Evolutionary conservation across 2,888 invertebrate species (phyloP), one percentile per base, ranked within the genome.

Genomic region (Pristionchus fissidentatus): DNA sequence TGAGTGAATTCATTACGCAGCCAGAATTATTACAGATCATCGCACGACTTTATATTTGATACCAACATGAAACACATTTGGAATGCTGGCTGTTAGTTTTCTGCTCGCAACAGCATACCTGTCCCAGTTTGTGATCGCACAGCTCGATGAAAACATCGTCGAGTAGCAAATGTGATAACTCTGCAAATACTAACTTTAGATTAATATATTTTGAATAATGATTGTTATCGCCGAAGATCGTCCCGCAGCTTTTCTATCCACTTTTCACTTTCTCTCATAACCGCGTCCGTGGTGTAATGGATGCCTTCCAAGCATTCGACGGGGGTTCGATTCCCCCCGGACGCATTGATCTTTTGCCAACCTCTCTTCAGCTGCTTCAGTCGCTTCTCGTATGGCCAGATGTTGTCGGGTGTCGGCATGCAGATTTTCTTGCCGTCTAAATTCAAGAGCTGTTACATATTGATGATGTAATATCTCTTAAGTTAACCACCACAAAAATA

Each of bases 101-200:
- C 13, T 62, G 66, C 13, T 62, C 32, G 8, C 5, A 32, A 29
- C 52, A 5, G 38, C 35, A 75, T 86, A n/a, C 90, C 91, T 90
- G 90, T 13, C 91, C 91, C 22, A 91, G 87, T 55, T 90, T 90
- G 79, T 86, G 87, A 75, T 91, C 91, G 5, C 90, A 90, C 22
- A 91, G 84, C 84, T 91, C 91, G 52, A 91, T 91, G 85, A 88
- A 88, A 80, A 92, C 88, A 60, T 91, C 91, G 62, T 92, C 91
- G 29, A 91, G 89, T 41, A 91, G 79, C 29, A 88, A 86, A 75
- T 89, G 87, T 26, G 86, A 85, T 1, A 91, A 87, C 1, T 88
- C 91, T 90, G 73, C 38, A 88, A 85, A 41, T 29, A 7, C 15
- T 43, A 43, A 46, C 43, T 41, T 77, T 38, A n/a, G 7, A 41